Base-by-base conservation (phyloP, 2,113 vertebrate species). In the Hystrix brachyura region DNA sequence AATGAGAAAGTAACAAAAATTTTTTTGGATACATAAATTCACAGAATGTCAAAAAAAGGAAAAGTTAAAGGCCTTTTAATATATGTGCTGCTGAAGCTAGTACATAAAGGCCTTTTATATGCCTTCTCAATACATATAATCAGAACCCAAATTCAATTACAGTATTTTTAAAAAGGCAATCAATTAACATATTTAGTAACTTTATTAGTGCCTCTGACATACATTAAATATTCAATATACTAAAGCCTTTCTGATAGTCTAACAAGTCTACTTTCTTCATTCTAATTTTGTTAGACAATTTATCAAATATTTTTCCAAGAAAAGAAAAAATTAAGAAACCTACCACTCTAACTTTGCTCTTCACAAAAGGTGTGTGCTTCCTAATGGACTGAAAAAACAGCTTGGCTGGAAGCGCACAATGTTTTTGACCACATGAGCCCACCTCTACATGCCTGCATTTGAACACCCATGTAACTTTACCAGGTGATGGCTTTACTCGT, bases 361-460 rank as follows among this genome's bases (percentile, higher is more conserved):
- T 64, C 2, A 17, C 29, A 55, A 95, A 85, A 55, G 32, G 19
- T 15, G 60, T 79, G 7, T 60, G 38, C n/a, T 76, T 34, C 27
- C 53, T 32, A 34, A 0, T 51, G 55, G 12, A 21, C n/a, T 15
- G 32, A 34, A 32, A 62, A 46, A 83, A 55, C 12, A 74, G n/a
- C 21, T 90, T 46, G 29, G 32, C 1, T 25, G 3, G 65, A 57
- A 23, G 43, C 11, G 0, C 2, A 4, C 0, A 2, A 0, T 18
- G 32, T 8, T 51, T 57, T n/a, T 57, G 59, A 38, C 43, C 76
- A 57, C 11, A 17, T 1, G 11, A 17, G 57, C 21, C n/a, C 59
- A 43, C 19, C 72, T 87, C 29, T 74, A 18, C 29, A 19, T 1
- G 13, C 21, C 25, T 10, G 17, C 10, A 18, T 19, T 3, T 59